Evolutionary conservation across 2,797 vertebrate species (phyloP), one percentile per base, ranked within the genome.

Genomic region (Intellagama lesueurii): DNA sequence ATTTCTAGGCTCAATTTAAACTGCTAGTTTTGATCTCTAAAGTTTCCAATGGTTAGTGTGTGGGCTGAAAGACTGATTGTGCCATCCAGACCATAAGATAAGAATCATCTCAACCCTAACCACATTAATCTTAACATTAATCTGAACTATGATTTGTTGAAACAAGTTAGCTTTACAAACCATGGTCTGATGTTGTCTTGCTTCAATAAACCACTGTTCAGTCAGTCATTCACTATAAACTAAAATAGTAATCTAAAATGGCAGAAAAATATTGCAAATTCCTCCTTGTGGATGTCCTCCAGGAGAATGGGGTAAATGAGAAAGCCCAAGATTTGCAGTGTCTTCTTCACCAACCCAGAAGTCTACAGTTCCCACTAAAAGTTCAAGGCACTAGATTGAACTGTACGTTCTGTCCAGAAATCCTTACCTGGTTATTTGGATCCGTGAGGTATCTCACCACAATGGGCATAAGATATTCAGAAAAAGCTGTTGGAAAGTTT

Each of bases 341-440:
- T 19, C 30, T 83, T 16, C 24, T 76, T 30, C 7, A 4, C 60
- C n/a, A 76, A 85, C 17, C 17, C 0, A 60, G 12, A 16, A 60
- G 56, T 12, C 4, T 28, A 32, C 7, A 16, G 5, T 47, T 47
- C 35, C 49, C n/a, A 52, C 30, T 8, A 28, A 80, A 64, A 49
- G 44, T 11, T 76, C 47, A 40, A 12, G 14, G 16, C 17, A 52
- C 7, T 40, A 76, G 11, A 78, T 1, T 44, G 64, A 83, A 87
- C 28, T n/a, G 69, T 24, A 82, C 0, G 44, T 52, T 70, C 5
- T 52, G 32, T 70, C 76, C 80, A 81, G n/a, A 78, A 17, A 83
- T 81, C 68, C 96, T 92, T 92, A 98, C 98, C 98, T 99, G 98
- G 94, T 98, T 99, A 95, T 98, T 98, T 83, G 98, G 97, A 93